These are phyloP conservation scores for Cylindroiulus punctatus DNA, from an alignment of 2,888 invertebrate species.

Conservation along the genomic window DNA sequence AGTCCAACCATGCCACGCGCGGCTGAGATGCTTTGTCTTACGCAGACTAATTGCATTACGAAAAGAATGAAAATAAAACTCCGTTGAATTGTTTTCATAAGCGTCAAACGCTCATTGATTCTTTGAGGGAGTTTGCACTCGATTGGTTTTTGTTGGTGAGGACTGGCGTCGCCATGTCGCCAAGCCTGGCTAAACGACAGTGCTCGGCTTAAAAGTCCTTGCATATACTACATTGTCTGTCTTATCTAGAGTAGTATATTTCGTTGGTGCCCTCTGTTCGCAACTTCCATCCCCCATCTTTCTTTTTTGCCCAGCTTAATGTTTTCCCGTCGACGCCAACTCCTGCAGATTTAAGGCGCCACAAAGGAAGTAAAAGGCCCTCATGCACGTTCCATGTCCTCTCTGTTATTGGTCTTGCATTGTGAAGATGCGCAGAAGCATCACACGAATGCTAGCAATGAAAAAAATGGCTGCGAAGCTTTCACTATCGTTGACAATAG, in stretches of 20 bases:
- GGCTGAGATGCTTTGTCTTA: background rate
- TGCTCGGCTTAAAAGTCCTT: conserved; percentile 22
- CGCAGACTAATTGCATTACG: background rate
- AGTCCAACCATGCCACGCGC: background rate
- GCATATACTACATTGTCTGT: conserved; percentile 40
- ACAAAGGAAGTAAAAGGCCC: conserved; percentile 52
- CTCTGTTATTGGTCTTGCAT: conserved; percentile 2
- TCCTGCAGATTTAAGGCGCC: conserved; percentile 52
- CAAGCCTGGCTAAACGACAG: conserved; percentile 11
- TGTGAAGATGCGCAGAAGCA: conserved; percentile 36
- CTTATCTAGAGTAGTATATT: conserved; percentile 41
- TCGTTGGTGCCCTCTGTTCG: conserved; percentile 26
- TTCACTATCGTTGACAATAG: background rate
- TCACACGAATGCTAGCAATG: background rate
- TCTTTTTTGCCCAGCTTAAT: conserved; percentile 35
- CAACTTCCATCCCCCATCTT: background rate
- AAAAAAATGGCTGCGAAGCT: background rate
- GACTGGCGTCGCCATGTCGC: conserved; percentile 16
- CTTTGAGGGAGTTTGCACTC: conserved; percentile 7
- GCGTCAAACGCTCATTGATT: conserved; percentile 35
- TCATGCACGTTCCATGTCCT: conserved; percentile 30
- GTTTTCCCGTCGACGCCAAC: conserved; percentile 53
- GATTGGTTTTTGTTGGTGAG: conserved; percentile 36
- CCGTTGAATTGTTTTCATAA: conserved; percentile 16
- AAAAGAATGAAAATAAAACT: background rate